phyloP scores from a whole-genome alignment of 2,797 vertebrate species.

The Spondyliosoma cantharus region DNA sequence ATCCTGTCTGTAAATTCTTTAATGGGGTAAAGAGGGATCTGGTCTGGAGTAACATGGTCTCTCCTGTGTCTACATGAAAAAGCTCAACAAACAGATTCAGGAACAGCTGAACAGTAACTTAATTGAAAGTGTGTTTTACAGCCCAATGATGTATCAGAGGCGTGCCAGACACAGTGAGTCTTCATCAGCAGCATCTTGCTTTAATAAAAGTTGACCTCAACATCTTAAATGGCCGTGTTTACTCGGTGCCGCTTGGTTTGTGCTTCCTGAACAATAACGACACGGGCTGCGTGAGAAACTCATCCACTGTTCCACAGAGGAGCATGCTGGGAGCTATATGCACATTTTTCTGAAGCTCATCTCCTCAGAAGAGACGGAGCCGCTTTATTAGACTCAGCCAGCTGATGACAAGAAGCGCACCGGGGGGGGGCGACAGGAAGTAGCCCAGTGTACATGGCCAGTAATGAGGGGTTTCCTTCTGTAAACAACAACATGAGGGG shows the following conservation, averaged over 20 bases:
- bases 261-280: conserved; percentile 63
- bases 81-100: conserved; percentile 48
- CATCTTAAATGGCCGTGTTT: conserved; percentile 58
- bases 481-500: conserved; percentile 74
- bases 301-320: conserved; percentile 10
- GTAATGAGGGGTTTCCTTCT: conserved; percentile 78
- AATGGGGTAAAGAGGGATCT: conserved; percentile 24
- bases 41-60: conserved; percentile 33
- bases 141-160: conserved; percentile 43
- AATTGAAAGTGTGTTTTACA: conserved; percentile 57
- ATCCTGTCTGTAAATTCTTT: conserved; percentile 54
- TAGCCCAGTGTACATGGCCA: conserved; percentile 69
- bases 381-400: conserved; percentile 54
- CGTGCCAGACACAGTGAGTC: conserved; percentile 53
- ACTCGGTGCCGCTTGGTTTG: conserved; percentile 56
- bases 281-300: conserved; percentile 41
- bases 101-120: conserved; percentile 57
- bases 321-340: conserved; percentile 24
- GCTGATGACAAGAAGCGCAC: conserved; percentile 76
- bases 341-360: conserved; percentile 21
- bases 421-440: conserved; percentile 71
- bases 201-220: conserved; percentile 64
- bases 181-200: conserved; percentile 61
- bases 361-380: conserved; percentile 39
- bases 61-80: conserved; percentile 33